These are phyloP conservation scores for Psittacula cyanocephala DNA, from an alignment of 2,113 vertebrate genomes.

Conservation along the genomic window DNA sequence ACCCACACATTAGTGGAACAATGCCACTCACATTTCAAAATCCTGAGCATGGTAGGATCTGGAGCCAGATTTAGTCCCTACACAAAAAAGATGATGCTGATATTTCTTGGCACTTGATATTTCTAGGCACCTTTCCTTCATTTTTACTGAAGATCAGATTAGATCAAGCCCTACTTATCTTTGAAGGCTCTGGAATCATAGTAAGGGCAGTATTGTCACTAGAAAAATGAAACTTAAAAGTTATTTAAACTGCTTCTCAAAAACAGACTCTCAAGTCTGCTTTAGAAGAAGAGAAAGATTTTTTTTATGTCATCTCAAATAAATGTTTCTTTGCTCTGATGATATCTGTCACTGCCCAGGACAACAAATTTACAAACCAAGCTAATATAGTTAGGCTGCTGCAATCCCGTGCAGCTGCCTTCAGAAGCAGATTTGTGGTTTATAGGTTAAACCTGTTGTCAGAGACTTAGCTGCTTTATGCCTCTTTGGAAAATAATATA, in stretches of 20 bases:
- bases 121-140: background rate
- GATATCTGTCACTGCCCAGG: background rate
- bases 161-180: background rate
- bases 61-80: background rate
- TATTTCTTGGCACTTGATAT: background rate
- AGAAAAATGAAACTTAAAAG: background rate
- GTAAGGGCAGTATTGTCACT: background rate
- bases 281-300: background rate
- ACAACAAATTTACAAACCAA: background rate
- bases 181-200: background rate
- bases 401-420: background rate
- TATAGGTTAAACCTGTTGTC: background rate
- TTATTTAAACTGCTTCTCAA: background rate
- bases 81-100: background rate
- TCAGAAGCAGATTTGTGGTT: background rate
- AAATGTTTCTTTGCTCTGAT: background rate
- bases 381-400: background rate
- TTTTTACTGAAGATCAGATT: background rate
- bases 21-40: background rate
- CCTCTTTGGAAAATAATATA: background rate
- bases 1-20: background rate
- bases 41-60: background rate
- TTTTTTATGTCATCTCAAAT: background rate
- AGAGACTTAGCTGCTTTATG: background rate
- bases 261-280: background rate